Percentiles rank a stretch among this genome's conserved stretches.
Conservation (phyloP, 2,888 invertebrate species). For the Phaedon cochleariae region DNA sequence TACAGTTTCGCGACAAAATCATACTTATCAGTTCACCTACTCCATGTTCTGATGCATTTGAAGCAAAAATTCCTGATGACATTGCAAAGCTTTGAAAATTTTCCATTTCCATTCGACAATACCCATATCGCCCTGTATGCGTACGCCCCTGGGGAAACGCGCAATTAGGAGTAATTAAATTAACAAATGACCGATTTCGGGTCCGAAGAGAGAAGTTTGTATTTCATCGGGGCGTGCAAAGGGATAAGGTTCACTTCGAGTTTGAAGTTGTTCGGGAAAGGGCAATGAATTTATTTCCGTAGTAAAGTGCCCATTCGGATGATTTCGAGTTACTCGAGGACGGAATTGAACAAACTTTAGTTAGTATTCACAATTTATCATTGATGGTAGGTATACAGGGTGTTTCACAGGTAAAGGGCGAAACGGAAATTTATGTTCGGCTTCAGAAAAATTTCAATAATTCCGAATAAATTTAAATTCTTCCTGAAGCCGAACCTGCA, state of each 20-base stretch:
- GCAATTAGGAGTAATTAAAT: slow-evolving; percentile 37
- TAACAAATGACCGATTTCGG: slow-evolving; percentile 31
- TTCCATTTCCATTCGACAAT: no score
- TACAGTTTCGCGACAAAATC: no score
- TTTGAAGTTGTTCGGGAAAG: background rate
- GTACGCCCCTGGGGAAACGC: slow-evolving; percentile 11
- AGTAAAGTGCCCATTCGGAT: background rate
- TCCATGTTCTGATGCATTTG: no score
- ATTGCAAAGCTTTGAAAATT: no score
- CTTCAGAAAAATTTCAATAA: no score
- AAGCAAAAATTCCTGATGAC: no score
- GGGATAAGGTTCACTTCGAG: background rate
- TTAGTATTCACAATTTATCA: background rate
- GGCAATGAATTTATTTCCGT: background rate
- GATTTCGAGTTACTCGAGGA: background rate
- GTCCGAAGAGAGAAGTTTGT: background rate
- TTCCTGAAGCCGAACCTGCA: no score
- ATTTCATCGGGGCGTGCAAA: background rate
- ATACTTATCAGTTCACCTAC: no score
- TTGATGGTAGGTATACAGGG: no score
- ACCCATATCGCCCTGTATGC: background rate
- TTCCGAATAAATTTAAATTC: no score
- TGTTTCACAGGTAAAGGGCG: no score
- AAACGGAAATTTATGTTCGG: no score
- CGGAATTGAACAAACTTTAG: background rate